Percentiles rank a stretch among this genome's conserved stretches.
phyloP scores from a whole-genome alignment of 2,113 vertebrate species.

The Planiliza haematocheilus region DNA sequence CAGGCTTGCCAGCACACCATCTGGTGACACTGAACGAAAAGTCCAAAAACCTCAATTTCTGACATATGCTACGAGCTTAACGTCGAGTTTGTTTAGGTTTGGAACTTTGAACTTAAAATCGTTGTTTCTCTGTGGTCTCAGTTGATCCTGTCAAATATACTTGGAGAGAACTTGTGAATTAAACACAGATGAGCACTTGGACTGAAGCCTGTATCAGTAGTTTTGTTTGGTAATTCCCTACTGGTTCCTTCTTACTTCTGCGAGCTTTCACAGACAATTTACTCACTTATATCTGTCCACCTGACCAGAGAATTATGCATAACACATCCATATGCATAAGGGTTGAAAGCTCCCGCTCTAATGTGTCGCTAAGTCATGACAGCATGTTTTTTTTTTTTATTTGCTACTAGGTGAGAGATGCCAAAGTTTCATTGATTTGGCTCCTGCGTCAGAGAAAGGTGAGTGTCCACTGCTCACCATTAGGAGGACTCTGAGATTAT shows the following conservation, averaged over 20 bases:
- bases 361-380: background rate
- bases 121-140: conserved; percentile 3
- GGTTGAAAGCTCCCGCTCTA: background rate
- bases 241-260: background rate
- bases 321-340: background rate
- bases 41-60: conserved; percentile 28
- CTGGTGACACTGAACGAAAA: conserved; percentile 26
- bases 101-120: conserved; percentile 8
- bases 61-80: conserved; percentile 37
- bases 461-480: conserved; percentile 59
- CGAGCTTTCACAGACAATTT: background rate
- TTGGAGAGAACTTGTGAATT: conserved; percentile 26
- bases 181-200: conserved; percentile 23
- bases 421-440: conserved; percentile 95
- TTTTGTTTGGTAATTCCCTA: conserved; percentile 31
- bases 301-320: background rate
- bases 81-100: conserved; percentile 13
- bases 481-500: background rate
- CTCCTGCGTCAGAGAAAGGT: conserved; percentile 95
- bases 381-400: conserved; percentile 61
- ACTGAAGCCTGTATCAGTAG: background rate
- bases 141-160: conserved; percentile 31
- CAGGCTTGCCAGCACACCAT: conserved; percentile 23
- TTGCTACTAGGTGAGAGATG: conserved; percentile 89
- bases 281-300: background rate